These are phyloP conservation scores for Drosophila mimetica DNA, from an alignment of 2,888 invertebrate genomes.

Conservation along the genomic window DNA sequence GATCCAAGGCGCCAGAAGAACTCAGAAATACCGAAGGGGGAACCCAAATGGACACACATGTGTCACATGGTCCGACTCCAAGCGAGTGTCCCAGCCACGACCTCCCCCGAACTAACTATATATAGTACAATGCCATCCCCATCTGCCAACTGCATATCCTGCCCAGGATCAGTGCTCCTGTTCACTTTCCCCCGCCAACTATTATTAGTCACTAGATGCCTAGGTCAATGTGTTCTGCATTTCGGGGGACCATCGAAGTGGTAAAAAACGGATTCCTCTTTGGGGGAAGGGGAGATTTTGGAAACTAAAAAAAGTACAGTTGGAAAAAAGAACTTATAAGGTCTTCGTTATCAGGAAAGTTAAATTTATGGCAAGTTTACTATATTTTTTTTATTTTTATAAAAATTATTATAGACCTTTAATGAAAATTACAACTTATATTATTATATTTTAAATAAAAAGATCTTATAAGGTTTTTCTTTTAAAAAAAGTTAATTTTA, in stretches of 20 bases:
- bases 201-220: slow-evolving; percentile 18
- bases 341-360: no score
- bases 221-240: slow-evolving; percentile 28
- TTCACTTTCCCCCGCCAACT: not conserved
- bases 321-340: not conserved
- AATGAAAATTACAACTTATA: no score
- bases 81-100: not conserved
- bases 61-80: slow-evolving; percentile 38
- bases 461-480: no score
- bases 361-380: no score
- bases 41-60: slow-evolving; percentile 56
- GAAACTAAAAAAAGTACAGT: slow-evolving; percentile 1
- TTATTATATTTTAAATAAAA: no score
- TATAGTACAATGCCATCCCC: slow-evolving; percentile 9
- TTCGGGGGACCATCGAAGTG: not conserved
- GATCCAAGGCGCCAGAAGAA: slow-evolving; percentile 16
- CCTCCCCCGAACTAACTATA: slow-evolving; percentile 4
- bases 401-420: no score
- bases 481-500: no score
- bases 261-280: not conserved
- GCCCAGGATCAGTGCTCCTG: slow-evolving; percentile 2
- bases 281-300: not conserved
- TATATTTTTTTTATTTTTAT: no score
- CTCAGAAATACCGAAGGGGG: not conserved
- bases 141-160: slow-evolving; percentile 31